phyloP scores from a whole-genome alignment of 1,140 invertebrate genomes.

The Cheumatopsyche charites region DNA sequence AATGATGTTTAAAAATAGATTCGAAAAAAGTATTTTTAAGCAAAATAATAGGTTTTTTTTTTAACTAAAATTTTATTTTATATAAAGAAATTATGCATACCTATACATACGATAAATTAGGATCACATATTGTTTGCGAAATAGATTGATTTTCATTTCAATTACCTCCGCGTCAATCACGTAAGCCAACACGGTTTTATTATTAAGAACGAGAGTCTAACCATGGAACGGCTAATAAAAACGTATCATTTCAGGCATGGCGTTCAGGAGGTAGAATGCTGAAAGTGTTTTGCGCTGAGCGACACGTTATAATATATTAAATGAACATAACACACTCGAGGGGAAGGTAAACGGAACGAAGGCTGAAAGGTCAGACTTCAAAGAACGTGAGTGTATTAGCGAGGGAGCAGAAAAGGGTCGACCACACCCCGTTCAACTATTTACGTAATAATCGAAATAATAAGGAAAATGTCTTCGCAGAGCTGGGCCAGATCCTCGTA shows the following conservation, averaged over 20 bases:
- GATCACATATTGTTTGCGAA: too few species aligned
- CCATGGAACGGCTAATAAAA: too few species aligned
- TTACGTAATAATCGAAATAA: conserved; percentile 25
- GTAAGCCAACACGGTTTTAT: too few species aligned
- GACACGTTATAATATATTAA: conserved; percentile 26
- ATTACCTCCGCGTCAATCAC: background rate
- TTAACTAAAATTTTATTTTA: too few species aligned
- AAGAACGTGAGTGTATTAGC: conserved; percentile 33
- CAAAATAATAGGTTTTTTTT: too few species aligned
- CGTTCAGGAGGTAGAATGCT: background rate
- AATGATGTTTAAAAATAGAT: too few species aligned
- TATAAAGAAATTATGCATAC: too few species aligned
- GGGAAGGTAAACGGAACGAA: conserved; percentile 24
- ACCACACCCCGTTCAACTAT: conserved; percentile 18
- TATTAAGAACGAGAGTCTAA: too few species aligned
- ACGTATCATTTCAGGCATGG: too few species aligned
- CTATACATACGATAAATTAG: too few species aligned
- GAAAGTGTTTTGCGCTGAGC: conserved; percentile 15
- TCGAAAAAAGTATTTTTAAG: too few species aligned
- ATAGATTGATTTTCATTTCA: too few species aligned
- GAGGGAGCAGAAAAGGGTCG: conserved; percentile 16
- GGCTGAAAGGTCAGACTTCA: conserved; percentile 24
- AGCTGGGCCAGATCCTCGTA: background rate
- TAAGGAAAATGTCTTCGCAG: conserved; percentile 8
- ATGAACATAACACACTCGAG: conserved; percentile 3